phyloP scores from a whole-genome alignment of 2,797 vertebrate genomes.

The Spinibarbus caldwelli region DNA sequence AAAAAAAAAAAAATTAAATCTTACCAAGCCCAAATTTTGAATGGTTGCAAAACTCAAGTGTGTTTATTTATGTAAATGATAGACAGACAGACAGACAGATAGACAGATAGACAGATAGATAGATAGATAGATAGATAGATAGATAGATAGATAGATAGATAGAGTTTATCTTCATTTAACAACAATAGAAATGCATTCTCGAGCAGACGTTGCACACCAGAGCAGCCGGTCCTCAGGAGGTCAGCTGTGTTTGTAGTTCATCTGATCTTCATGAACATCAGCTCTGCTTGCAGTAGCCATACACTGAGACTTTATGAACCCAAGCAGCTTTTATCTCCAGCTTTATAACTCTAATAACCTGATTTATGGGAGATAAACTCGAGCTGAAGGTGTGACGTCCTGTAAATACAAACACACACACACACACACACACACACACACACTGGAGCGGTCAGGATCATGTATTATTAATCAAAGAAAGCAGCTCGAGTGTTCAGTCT shows the following conservation, averaged over 20 bases:
- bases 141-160: no score
- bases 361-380: slow-evolving; percentile 19
- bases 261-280: neutral
- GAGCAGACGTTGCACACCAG: neutral
- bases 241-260: neutral
- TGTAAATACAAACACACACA: neutral
- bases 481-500: neutral
- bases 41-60: no score
- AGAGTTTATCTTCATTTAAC: no score
- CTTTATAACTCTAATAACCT: slow-evolving; percentile 16
- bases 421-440: slow-evolving; percentile 15
- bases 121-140: no score
- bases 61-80: neutral
- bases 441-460: neutral
- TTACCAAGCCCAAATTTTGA: neutral
- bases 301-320: slow-evolving; percentile 3
- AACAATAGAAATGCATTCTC: neutral
- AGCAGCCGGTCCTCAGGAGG: neutral
- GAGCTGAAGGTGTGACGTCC: neutral
- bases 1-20: no score
- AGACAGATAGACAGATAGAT: no score
- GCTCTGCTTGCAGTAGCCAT: neutral
- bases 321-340: neutral
- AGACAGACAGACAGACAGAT: no score
- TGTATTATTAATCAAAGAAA: slow-evolving; percentile 24